Base-by-base conservation (phyloP, 2,113 vertebrate genomes). In the Nettapus auritus region DNA sequence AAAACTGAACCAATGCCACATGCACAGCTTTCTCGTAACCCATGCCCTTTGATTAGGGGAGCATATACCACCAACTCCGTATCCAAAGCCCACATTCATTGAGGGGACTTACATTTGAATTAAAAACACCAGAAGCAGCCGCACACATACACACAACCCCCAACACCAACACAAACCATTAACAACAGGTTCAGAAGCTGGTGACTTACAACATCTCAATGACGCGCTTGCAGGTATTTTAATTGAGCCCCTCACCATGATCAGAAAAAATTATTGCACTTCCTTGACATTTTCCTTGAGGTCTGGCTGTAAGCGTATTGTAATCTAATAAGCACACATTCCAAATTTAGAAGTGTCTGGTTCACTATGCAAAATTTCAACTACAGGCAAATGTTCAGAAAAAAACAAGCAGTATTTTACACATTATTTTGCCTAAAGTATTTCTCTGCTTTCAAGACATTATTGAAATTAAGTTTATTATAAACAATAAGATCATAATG, bases 391-490 rank as follows among this genome's bases (percentile, higher is more conserved):
- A 57, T 18, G 3, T 57, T 92, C 88, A 89, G 53, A 56, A 70
- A 89, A 80, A 18, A 50, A 66, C 4, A 56, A 63, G 20, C 0
- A 34, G 38, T 44, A 67, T 29, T 70, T 78, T 21, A 86, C 80
- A 10, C 11, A 36, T 70, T 67, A 7, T 60, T 83, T 70, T 26
- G 57, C 19, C 23, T 36, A 2, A 68, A 40, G 8, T 76, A 53
- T 75, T 88, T 23, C 59, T 85, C 44, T 68, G 23, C 71, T 70
- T 93, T 88, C 42, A 84, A 67, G 33, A 68, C 10, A 77, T 42
- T 55, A 89, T 70, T 88, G 88, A 90, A 95, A 89, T 91, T 83
- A 91, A 95, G 74, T 75, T 95, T 46, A 92, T 88, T 73, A n/a
- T 63, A 64, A 95, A 57, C 40, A 74, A 23, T 44, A 77, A 46